Percentiles rank a stretch among this genome's conserved stretches.
phyloP scores from a whole-genome alignment of 2,113 vertebrate genomes.

The rabbit (Oryctolagus cuniculus) region mOryCun1.1 NC_091438.1:43465001-43465500 shows the following conservation, averaged over 20 bases:
- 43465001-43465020: background rate
- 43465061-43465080: background rate
- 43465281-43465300: background rate
- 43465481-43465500: slow-evolving; percentile 8
- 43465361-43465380: background rate
- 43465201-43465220: background rate
- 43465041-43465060: background rate
- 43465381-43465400: background rate
- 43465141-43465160: background rate
- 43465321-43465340: background rate
- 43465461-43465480: slow-evolving; percentile 46
- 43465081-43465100: background rate
- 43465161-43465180: background rate
- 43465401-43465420: background rate
- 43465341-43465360: fast-evolving
- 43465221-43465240: background rate
- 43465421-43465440: background rate
- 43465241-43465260: background rate
- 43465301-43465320: background rate
- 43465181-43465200: background rate
- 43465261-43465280: background rate
- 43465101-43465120: background rate
- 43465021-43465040: fast-evolving
- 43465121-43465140: background rate
- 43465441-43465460: slow-evolving; percentile 11